phyloP scores from a whole-genome alignment of 2,797 vertebrate genomes.

The Spheniscus humboldti region DNA sequence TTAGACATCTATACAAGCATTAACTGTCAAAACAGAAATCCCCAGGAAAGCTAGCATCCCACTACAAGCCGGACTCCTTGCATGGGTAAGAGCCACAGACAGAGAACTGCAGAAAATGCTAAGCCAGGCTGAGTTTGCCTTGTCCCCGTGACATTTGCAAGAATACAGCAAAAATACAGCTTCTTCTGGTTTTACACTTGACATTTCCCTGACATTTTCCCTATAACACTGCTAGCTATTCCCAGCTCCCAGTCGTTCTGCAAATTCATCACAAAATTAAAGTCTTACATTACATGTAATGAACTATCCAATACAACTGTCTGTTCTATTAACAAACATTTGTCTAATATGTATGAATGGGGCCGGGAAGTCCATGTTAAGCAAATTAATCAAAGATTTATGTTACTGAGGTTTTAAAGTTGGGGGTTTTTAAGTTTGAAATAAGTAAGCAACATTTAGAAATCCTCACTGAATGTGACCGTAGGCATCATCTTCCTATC shows the following conservation, averaged over 20 bases:
- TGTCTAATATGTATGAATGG: background rate
- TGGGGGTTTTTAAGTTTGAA: background rate
- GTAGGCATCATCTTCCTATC: background rate
- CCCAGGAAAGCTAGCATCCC: background rate
- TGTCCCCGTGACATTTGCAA: background rate
- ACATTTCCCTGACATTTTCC: constrained; percentile 83
- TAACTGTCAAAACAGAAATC: background rate
- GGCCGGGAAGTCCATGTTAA: background rate
- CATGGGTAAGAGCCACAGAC: background rate
- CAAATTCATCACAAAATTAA: constrained; percentile 35
- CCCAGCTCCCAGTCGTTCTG: constrained; percentile 1
- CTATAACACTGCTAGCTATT: background rate
- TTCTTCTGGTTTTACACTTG: constrained; percentile 73
- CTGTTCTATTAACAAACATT: background rate
- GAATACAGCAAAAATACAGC: background rate
- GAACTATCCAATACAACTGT: background rate
- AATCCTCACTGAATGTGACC: background rate
- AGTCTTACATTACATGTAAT: background rate
- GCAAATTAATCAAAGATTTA: background rate
- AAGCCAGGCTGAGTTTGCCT: background rate
- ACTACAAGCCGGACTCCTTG: background rate
- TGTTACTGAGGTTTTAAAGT: background rate
- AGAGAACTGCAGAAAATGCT: background rate
- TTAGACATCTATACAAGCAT: background rate
- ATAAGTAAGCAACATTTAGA: background rate